Evolutionary conservation across 2,797 vertebrate genomes (phyloP), one percentile per base, ranked within the genome.

Genomic region (Schizopygopsis malacanthus): DNA sequence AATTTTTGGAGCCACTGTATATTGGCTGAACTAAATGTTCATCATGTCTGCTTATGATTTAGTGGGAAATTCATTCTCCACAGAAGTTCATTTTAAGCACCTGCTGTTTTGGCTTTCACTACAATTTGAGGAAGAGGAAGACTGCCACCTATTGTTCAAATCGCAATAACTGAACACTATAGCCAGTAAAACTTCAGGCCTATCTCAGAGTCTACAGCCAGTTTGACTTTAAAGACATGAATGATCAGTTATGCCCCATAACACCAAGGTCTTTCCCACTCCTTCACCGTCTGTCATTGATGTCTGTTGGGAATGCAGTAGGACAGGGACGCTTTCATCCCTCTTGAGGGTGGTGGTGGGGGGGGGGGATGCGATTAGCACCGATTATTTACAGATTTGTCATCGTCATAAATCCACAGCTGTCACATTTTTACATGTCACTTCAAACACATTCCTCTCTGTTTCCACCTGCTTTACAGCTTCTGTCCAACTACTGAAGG

Each of bases 331-430:
- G 82, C 91, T 93, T 96, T 93, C 88, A 94, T 93, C 93, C 91
- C 91, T 87, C 81, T 90, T 89, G 87, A 88, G 88, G 91, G 84
- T 93, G 89, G 88, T 89, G 92, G 4, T 0, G 86, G 2, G 86
- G 4, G 1, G 86, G 2, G 86, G 84, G 86, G 75, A 6, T 87
- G 89, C 92, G 94, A 95, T 95, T 95, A 94, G 79, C 86, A 85
- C 90, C 91, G 91, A 95, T 95, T 96, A 93, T 94, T 92, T 95
- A 93, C 91, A 93, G 90, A 96, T 96, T 96, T 94, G 93, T 93
- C 93, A 93, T 94, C 89, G 93, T 95, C 92, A 87, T 96, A 95
- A 96, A 95, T 95, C 94, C 93, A 91, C 94, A 95, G 94, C 94
- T 96, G 93, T 93, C 92, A 91, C 87, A 76, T 95, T 92, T 96